Percentiles rank a stretch among this genome's conserved stretches.
Evolutionary conservation across 2,888 invertebrate species (phyloP).

Genomic region (Ennomos fuscantarius): DNA sequence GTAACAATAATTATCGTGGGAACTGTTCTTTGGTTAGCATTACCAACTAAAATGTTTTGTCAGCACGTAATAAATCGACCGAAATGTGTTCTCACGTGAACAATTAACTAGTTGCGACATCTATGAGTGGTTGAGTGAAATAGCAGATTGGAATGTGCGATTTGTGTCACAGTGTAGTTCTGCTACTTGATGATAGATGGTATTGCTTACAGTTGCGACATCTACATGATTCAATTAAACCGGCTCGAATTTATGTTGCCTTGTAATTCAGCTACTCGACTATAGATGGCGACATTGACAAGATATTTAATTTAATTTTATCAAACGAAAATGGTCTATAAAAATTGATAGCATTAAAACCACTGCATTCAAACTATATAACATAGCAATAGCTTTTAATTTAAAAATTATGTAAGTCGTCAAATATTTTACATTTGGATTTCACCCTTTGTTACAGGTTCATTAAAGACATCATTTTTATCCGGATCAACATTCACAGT

Average conservation of each 20-base stretch:
- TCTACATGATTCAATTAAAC: no score
- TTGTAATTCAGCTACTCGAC: constrained; percentile 36
- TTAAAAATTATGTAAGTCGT: no score
- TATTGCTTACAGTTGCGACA: constrained; percentile 29
- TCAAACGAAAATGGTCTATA: no score
- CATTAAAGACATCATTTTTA: constrained; percentile 90
- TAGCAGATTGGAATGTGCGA: constrained; percentile 37
- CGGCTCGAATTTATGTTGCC: constrained; percentile 17
- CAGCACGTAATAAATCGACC: constrained; percentile 39
- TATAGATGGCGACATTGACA: constrained; percentile 50
- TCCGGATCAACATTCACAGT: constrained; percentile 94
- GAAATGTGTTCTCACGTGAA: constrained; percentile 47
- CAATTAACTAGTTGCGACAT: constrained; percentile 55
- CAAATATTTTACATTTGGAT: no score
- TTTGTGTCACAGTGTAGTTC: constrained; percentile 36
- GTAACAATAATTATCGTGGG: constrained; percentile 35
- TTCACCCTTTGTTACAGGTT: constrained; percentile 84
- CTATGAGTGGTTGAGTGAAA: constrained; percentile 48
- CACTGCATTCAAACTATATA: no score
- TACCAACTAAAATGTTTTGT: constrained; percentile 38
- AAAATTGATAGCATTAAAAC: no score
- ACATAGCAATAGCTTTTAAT: no score
- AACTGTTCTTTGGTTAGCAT: constrained; percentile 37
- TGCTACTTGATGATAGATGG: constrained; percentile 50
- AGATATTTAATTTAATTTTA: background rate